Evolutionary conservation across 1,140 invertebrate genomes (phyloP).

Genomic region (Trichonephila clavipes): DNA sequence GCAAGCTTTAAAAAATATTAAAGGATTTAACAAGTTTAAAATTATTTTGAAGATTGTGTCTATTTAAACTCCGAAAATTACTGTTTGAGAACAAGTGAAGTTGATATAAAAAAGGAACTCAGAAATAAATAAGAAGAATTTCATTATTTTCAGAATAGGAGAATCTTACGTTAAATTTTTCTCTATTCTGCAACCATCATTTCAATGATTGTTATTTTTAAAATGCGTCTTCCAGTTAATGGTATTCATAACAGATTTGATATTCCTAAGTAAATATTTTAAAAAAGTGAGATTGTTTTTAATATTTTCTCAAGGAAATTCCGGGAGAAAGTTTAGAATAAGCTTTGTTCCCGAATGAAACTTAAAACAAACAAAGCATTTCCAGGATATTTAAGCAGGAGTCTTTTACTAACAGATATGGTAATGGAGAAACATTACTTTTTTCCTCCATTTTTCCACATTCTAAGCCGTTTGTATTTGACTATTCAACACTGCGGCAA

Average conservation of each 20-base stretch:
- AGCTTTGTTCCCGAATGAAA: neutral
- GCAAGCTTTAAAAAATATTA: neutral
- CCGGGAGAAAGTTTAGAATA: neutral
- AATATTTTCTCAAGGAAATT: neutral
- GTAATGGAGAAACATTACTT: neutral
- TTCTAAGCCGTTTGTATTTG: neutral
- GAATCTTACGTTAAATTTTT: neutral
- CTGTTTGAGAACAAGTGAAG: neutral
- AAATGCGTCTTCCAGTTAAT: neutral
- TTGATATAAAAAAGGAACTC: neutral
- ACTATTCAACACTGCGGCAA: neutral
- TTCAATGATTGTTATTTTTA: neutral
- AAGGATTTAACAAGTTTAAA: neutral
- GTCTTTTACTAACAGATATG: neutral
- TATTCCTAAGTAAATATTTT: neutral
- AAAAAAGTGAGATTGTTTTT: neutral
- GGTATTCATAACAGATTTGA: neutral
- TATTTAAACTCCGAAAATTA: slow-evolving; percentile 2
- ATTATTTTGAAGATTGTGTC: slow-evolving; percentile 23
- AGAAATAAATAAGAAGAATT: neutral
- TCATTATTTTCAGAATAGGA: neutral
- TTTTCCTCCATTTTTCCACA: neutral
- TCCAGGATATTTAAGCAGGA: neutral
- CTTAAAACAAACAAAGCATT: neutral
- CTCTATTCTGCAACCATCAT: neutral